Percentiles rank a stretch among this genome's conserved stretches.
These are phyloP conservation scores for Zeus faber DNA, from an alignment of 2,113 vertebrate genomes.

Conservation along the genomic window DNA sequence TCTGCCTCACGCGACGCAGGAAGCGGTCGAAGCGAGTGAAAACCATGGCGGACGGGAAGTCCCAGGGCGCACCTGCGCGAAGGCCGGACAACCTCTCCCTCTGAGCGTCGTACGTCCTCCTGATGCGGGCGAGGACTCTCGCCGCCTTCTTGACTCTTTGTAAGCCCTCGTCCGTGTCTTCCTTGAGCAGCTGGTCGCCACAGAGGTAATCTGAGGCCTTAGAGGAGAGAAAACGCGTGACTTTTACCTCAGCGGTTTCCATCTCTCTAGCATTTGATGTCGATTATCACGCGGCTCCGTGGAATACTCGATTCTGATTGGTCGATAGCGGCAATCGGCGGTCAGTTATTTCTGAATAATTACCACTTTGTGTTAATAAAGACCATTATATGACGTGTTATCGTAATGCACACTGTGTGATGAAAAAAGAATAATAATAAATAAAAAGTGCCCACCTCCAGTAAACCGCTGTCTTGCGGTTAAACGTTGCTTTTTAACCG, in stretches of 20 bases:
- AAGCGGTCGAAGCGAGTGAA: conserved; percentile 78
- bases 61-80: conserved; percentile 67
- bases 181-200: conserved; percentile 73
- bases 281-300: too few species aligned
- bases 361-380: too few species aligned
- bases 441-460: too few species aligned
- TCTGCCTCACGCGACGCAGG: conserved; percentile 69
- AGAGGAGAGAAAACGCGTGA: conserved; percentile 13
- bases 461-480: too few species aligned
- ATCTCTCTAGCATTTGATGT: not conserved
- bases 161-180: conserved; percentile 76
- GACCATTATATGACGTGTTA: too few species aligned
- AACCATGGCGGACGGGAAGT: conserved; percentile 79
- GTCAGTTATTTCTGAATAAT: too few species aligned
- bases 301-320: too few species aligned
- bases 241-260: conserved; percentile 5
- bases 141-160: conserved; percentile 70
- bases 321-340: too few species aligned
- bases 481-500: too few species aligned
- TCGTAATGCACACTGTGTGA: too few species aligned
- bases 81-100: conserved; percentile 63
- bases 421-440: too few species aligned
- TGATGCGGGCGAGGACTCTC: conserved; percentile 69
- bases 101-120: conserved; percentile 70
- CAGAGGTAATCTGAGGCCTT: conserved; percentile 73